phyloP scores from a whole-genome alignment of 2,113 vertebrate genomes.

The Xyrauchen texanus region DNA sequence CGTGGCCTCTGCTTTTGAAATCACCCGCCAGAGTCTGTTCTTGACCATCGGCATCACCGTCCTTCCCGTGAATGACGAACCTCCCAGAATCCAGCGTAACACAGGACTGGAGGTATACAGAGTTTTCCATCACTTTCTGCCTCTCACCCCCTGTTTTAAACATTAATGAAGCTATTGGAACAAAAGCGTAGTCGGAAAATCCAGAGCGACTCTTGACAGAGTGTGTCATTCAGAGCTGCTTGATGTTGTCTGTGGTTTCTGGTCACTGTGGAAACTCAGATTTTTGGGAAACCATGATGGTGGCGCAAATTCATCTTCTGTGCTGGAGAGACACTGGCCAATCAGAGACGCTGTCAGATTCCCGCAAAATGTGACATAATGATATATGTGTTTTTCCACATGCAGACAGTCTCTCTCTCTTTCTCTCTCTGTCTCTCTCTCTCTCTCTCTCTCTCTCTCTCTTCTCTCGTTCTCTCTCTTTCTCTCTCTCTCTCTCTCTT shows the following conservation, averaged over 20 bases:
- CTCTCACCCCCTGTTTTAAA: not conserved
- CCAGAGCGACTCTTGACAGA: conserved; percentile 63
- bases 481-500: not conserved
- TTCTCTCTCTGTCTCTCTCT: not conserved
- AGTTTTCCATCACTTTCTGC: not conserved
- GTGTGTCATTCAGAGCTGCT: conserved; percentile 64
- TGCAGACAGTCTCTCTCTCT: conserved; percentile 25
- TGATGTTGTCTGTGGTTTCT: conserved; percentile 68
- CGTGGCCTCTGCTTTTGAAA: conserved; percentile 75
- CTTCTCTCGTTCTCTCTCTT: conserved; percentile 1
- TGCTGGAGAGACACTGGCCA: conserved; percentile 59
- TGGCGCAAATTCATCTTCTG: conserved; percentile 66
- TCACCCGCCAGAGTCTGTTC: conserved; percentile 78
- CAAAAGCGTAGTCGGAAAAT: conserved; percentile 60
- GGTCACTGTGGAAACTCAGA: conserved; percentile 74
- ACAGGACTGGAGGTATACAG: conserved; percentile 82
- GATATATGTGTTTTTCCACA: conserved; percentile 59
- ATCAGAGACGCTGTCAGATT: conserved; percentile 57
- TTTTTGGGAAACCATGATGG: conserved; percentile 78
- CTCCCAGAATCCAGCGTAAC: conserved; percentile 79
- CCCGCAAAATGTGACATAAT: conserved; percentile 66
- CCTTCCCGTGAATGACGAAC: conserved; percentile 81
- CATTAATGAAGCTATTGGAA: conserved; percentile 37
- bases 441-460: not conserved
- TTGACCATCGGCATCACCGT: conserved; percentile 77